phyloP scores from a whole-genome alignment of 2,113 vertebrate genomes.

The Anhinga anhinga region DNA sequence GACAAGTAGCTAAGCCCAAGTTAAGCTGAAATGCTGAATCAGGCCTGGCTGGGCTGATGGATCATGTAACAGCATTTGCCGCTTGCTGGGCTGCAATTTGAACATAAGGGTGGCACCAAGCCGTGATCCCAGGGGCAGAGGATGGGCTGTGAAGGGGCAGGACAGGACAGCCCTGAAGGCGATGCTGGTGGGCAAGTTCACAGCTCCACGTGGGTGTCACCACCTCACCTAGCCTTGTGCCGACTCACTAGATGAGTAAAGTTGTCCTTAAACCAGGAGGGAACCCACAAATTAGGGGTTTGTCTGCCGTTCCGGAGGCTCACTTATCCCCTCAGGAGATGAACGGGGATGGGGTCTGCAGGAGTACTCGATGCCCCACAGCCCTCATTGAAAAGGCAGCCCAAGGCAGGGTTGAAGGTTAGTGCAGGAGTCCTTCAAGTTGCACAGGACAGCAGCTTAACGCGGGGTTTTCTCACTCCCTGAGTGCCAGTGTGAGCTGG shows the following conservation, averaged over 20 bases:
- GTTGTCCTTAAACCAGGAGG: background rate
- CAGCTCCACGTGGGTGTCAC: background rate
- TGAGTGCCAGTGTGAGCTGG: background rate
- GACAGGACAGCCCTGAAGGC: background rate
- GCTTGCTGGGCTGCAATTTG: background rate
- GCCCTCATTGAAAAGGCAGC: background rate
- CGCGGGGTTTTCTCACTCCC: background rate
- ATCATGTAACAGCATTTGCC: background rate
- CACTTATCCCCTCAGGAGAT: background rate
- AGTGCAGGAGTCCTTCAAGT: background rate
- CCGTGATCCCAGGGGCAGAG: background rate
- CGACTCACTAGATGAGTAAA: background rate
- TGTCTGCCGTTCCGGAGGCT: background rate
- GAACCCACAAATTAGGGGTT: background rate
- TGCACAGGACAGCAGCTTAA: background rate
- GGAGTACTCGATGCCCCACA: background rate
- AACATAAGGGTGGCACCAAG: background rate
- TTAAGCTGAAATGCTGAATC: background rate
- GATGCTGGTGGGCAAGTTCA: background rate
- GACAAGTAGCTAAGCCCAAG: background rate
- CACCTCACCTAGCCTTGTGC: background rate
- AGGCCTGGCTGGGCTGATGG: background rate
- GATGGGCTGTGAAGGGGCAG: background rate
- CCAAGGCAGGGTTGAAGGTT: background rate
- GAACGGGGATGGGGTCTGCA: background rate